Evolutionary conservation across 2,888 invertebrate species (phyloP).

Genomic region (Hermaeophaga mercurialis): DNA sequence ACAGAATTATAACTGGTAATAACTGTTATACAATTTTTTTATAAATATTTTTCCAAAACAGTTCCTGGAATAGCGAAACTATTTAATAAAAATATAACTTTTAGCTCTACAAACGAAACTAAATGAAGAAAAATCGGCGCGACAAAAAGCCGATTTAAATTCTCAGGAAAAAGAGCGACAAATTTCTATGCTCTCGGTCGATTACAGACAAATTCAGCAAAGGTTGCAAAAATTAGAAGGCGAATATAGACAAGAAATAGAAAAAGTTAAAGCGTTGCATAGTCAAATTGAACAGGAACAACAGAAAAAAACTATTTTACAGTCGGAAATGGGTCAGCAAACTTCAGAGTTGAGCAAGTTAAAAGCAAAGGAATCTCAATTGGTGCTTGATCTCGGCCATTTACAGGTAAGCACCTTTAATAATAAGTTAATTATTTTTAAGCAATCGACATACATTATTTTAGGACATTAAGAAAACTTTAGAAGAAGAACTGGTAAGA

Average conservation of each 20-base stretch:
- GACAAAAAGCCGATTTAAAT: constrained; percentile 84
- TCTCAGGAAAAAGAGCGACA: constrained; percentile 93
- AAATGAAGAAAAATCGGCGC: constrained; percentile 85
- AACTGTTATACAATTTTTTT: not conserved
- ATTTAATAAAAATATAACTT: not conserved
- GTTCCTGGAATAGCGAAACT: no score
- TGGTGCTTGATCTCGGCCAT: constrained; percentile 70
- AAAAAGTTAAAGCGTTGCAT: constrained; percentile 82
- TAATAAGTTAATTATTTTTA: not conserved
- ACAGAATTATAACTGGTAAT: constrained; percentile 71
- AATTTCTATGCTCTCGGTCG: constrained; percentile 92
- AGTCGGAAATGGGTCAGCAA: constrained; percentile 79
- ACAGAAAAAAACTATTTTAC: constrained; percentile 79
- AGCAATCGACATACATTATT: constrained; percentile 25
- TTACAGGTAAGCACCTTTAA: constrained; percentile 47
- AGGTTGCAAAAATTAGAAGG: constrained; percentile 87
- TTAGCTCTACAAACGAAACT: constrained; percentile 88
- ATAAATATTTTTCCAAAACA: no score
- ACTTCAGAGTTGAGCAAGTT: constrained; percentile 73
- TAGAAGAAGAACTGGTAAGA: constrained; percentile 78
- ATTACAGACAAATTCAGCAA: constrained; percentile 92
- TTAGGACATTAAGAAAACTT: constrained; percentile 70
- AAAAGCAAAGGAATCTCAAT: constrained; percentile 74
- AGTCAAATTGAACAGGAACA: constrained; percentile 92
- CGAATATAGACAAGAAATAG: constrained; percentile 87